Percentiles rank a stretch among this genome's conserved stretches.
These are phyloP conservation scores for Selenia dentaria DNA, from an alignment of 2,888 invertebrate genomes.

Conservation along the genomic window DNA sequence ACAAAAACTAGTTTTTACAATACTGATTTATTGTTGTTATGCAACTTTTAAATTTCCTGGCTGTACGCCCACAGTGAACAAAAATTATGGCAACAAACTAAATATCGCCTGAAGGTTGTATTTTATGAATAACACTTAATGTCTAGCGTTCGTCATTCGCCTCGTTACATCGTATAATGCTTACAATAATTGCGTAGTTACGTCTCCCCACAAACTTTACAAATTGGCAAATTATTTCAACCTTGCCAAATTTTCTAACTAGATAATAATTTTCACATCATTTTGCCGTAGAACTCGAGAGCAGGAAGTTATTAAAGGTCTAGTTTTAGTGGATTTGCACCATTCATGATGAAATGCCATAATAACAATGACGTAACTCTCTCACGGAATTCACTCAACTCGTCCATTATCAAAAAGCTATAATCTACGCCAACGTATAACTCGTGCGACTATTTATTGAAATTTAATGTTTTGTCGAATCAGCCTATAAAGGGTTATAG, in stretches of 20 bases:
- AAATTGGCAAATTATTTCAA: background rate
- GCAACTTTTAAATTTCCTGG: constrained; percentile 2
- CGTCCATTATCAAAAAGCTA: constrained; percentile 17
- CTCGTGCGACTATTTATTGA: no score
- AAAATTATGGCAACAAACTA: constrained; percentile 10
- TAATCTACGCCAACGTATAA: background rate
- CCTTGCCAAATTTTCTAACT: constrained; percentile 5
- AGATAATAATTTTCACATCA: constrained; percentile 8
- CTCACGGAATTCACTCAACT: constrained; percentile 27
- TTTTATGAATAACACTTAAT: no score
- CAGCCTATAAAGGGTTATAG: no score
- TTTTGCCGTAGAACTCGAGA: constrained; percentile 7
- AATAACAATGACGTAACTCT: constrained; percentile 27
- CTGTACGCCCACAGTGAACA: constrained; percentile 9
- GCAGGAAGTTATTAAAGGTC: constrained; percentile 17
- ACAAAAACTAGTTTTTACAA: background rate
- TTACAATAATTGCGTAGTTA: constrained; percentile 7
- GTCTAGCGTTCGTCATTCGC: constrained; percentile 2
- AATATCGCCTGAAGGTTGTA: constrained; percentile 12
- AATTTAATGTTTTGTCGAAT: no score
- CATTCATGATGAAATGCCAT: constrained; percentile 19
- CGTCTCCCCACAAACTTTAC: background rate
- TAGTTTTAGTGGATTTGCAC: constrained; percentile 15
- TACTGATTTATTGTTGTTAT: constrained; percentile 10
- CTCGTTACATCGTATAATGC: constrained; percentile 2